phyloP scores from a whole-genome alignment of 2,113 vertebrate species.

The Psephotus haematonotus region DNA sequence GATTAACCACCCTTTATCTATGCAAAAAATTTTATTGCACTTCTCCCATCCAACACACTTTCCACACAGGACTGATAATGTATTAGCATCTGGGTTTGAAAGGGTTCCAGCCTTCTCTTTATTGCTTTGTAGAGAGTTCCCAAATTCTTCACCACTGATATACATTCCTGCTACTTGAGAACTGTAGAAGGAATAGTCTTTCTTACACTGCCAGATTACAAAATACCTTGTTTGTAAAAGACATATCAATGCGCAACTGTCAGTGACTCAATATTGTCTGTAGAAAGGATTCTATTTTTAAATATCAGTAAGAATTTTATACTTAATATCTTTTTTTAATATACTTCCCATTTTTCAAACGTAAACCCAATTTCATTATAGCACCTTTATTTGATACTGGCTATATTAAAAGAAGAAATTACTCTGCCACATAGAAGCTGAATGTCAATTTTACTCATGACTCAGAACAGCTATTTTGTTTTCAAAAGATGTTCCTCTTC shows the following conservation, averaged over 20 bases:
- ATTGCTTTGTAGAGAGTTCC: background rate
- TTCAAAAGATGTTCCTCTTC: background rate
- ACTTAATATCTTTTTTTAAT: background rate
- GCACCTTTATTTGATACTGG: background rate
- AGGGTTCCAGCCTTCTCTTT: background rate
- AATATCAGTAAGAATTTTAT: background rate
- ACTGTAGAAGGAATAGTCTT: background rate
- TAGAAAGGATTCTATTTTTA: background rate
- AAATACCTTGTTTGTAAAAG: background rate
- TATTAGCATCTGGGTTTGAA: background rate
- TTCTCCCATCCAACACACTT: background rate
- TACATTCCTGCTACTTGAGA: background rate
- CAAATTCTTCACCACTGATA: background rate
- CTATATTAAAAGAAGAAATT: background rate
- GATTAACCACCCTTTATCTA: background rate
- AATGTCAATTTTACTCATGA: background rate
- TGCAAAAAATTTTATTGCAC: accelerated
- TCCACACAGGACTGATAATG: background rate
- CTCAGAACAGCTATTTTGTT: background rate
- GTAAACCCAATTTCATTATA: background rate
- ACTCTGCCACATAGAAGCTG: background rate
- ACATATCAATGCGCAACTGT: background rate
- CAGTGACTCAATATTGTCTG: background rate
- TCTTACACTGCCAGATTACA: background rate
- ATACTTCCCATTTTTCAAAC: background rate